Base-by-base conservation (phyloP, 2,113 vertebrate species). In the Ctenomys sociabilis region DNA sequence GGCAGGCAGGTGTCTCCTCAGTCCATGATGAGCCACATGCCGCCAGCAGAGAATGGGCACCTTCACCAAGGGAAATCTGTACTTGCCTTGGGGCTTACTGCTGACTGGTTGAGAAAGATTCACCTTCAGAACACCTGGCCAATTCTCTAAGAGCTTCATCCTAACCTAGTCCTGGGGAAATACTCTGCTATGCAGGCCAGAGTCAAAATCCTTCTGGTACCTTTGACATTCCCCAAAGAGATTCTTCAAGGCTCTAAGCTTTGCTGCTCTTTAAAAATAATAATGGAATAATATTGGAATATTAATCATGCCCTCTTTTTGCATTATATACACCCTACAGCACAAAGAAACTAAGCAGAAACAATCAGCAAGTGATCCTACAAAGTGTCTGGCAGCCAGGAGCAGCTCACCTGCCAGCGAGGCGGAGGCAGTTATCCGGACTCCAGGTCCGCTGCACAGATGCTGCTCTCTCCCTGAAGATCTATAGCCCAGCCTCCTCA, bases 81-180 rank as follows among this genome's bases (percentile, higher is more conserved):
- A 78, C 64, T 89, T 77, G 93, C 75, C 96, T 85, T 78, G 68
- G 80, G 63, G 32, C 43, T 77, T 95, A 54, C 75, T 89, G 83
- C 26, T 77, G 91, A 68, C 80, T 72, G 75, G 61, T 37, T 13
- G 64, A 95, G 82, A 37, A 72, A 85, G 35, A 45, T 7, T 4
- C 8, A 57, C 16, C 3, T 0, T 26, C 75, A 90, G 61, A 88
- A 96, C 7, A 64, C 84, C 70, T 78, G 73, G 64, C 72, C 37
- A 7, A 35, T 7, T 72, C n/a, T n/a, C 83, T 35, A 22, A 21
- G 68, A 87, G 43, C 40, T 93, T 81, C 43, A 68, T 14, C 68
- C 78, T 66, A 7, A 64, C 21, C 54, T 37, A 78, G 77, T 49
- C 19, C 63, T 93, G 78, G 49, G 63, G 85, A 40, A 95, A 7